These are phyloP conservation scores for Chrysemys picta DNA, from an alignment of 2,113 vertebrate genomes.

Conservation along the genomic window DNA sequence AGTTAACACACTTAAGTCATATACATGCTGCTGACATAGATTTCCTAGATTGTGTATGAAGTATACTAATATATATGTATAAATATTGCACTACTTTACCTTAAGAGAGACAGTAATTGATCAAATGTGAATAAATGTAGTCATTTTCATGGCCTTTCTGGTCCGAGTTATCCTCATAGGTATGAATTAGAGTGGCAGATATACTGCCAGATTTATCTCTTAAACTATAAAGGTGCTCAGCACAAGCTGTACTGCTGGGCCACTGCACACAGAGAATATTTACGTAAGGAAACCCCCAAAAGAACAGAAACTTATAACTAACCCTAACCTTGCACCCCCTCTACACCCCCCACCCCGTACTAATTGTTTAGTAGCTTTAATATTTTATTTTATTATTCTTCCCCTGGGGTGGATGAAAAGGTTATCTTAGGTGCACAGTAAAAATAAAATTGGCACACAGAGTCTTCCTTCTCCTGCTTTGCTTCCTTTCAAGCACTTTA, in stretches of 20 bases:
- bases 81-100: slow-evolving; percentile 43
- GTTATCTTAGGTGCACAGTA: background rate
- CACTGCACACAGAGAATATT: slow-evolving; percentile 16
- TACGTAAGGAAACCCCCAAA: background rate
- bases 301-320: background rate
- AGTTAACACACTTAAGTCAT: slow-evolving; percentile 20
- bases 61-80: background rate
- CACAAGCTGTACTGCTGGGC: slow-evolving; percentile 14
- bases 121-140: slow-evolving; percentile 59
- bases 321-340: background rate
- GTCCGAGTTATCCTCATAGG: slow-evolving; percentile 57
- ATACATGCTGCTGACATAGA: background rate
- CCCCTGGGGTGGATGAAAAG: background rate
- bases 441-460: background rate
- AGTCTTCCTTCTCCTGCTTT: background rate
- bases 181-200: slow-evolving; percentile 72
- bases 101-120: slow-evolving; percentile 57
- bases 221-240: slow-evolving; percentile 50
- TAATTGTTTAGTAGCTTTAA: background rate
- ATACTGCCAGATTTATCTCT: slow-evolving; percentile 49
- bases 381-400: background rate
- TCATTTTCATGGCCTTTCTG: slow-evolving; percentile 60
- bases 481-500: background rate
- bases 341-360: fast-evolving
- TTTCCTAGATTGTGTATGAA: slow-evolving; percentile 23